phyloP scores from a whole-genome alignment of 2,888 invertebrate genomes.

The Timandra comae region DNA sequence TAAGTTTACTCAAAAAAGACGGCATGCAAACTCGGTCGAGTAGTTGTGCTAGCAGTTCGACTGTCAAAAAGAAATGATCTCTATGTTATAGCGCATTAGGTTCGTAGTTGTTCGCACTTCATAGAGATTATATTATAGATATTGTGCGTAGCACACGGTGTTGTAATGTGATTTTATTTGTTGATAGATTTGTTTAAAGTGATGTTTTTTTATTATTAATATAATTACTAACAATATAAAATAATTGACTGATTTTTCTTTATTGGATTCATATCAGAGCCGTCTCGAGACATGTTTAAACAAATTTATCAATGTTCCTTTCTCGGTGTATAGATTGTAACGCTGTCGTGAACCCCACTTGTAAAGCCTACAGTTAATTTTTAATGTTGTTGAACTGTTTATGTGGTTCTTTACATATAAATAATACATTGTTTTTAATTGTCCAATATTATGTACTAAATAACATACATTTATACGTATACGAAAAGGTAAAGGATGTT shows the following conservation, averaged over 20 bases:
- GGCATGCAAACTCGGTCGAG: constrained; percentile 67
- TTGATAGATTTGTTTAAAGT: constrained; percentile 35
- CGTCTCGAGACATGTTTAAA: constrained; percentile 38
- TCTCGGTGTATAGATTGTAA: constrained; percentile 23
- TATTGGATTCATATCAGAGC: constrained; percentile 54
- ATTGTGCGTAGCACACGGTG: constrained; percentile 48
- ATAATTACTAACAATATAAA: constrained; percentile 4
- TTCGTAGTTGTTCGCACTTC: constrained; percentile 25
- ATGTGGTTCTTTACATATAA: constrained; percentile 14
- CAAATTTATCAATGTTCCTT: constrained; percentile 41
- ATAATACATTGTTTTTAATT: constrained; percentile 12
- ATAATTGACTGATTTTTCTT: constrained; percentile 42
- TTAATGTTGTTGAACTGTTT: constrained; percentile 28
- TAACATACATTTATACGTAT: no score
- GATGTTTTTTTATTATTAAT: constrained; percentile 14
- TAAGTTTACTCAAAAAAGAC: constrained; percentile 61
- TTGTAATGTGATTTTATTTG: constrained; percentile 23
- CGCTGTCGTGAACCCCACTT: constrained; percentile 34
- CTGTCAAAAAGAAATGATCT: constrained; percentile 73
- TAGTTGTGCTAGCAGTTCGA: constrained; percentile 58
- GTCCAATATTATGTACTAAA: background rate
- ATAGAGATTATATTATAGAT: constrained; percentile 29
- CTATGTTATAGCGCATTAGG: constrained; percentile 27
- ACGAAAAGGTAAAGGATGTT: no score
- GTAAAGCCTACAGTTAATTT: constrained; percentile 33